phyloP scores from a whole-genome alignment of 2,113 vertebrate genomes.

The Caretta caretta region DNA sequence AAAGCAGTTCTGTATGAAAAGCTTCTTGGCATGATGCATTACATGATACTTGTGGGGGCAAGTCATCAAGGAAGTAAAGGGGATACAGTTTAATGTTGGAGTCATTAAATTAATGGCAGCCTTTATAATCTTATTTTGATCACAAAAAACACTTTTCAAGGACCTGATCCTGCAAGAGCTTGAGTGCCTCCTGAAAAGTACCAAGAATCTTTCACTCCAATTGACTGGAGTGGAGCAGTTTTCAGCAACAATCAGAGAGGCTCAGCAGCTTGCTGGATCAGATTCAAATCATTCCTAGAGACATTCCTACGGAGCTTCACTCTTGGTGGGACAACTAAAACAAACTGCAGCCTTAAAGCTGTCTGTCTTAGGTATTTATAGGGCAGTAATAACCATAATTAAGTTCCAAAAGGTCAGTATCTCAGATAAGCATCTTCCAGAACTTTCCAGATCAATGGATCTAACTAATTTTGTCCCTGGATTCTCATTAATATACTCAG shows the following conservation, averaged over 20 bases:
- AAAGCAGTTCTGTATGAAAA: background rate
- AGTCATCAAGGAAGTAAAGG: background rate
- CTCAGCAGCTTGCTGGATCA: background rate
- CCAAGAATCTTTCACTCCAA: background rate
- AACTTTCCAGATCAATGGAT: background rate
- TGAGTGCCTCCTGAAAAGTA: background rate
- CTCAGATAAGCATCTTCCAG: background rate
- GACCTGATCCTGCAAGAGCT: background rate
- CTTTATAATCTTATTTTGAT: background rate
- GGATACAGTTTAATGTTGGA: background rate
- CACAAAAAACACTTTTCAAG: background rate
- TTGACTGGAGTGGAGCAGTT: background rate
- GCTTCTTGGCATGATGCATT: background rate
- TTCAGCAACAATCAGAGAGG: background rate
- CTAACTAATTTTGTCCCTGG: background rate
- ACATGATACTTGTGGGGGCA: background rate
- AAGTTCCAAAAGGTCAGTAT: background rate
- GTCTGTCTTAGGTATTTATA: background rate
- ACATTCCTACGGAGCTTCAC: background rate
- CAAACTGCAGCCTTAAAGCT: background rate
- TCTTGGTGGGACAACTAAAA: background rate
- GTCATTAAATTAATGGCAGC: background rate
- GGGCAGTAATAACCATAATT: background rate
- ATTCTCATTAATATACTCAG: background rate
- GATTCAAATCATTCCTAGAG: background rate